Percentiles rank a stretch among this genome's conserved stretches.
phyloP scores from a whole-genome alignment of 2,797 vertebrate species.

The Rhyacichthys aspro region DNA sequence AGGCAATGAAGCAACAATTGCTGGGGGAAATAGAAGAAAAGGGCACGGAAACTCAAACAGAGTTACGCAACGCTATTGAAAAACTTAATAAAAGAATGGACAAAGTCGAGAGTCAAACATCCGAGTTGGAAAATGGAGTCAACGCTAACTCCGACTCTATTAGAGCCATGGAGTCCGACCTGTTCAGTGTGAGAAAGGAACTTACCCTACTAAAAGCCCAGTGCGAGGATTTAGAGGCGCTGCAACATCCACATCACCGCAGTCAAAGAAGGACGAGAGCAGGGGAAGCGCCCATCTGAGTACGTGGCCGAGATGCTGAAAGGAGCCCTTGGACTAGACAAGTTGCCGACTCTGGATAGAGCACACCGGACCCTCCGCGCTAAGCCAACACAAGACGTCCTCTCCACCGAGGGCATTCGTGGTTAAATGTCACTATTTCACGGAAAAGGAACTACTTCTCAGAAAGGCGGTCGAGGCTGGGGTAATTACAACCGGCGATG shows the following conservation, averaged over 20 bases:
- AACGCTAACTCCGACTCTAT: too few relatives aligned
- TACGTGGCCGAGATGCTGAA: background rate
- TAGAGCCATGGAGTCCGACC: background rate
- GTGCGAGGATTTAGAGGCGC: constrained; percentile 1
- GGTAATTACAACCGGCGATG: background rate
- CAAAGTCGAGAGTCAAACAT: too few relatives aligned
- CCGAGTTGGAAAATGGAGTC: too few relatives aligned
- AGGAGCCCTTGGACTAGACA: background rate
- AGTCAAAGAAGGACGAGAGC: background rate
- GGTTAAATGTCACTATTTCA: background rate
- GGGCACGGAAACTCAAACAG: too few relatives aligned
- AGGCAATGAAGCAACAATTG: too few relatives aligned
- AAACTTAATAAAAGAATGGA: too few relatives aligned
- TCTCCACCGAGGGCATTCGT: background rate
- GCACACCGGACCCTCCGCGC: background rate
- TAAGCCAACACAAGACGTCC: background rate
- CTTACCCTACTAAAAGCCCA: background rate
- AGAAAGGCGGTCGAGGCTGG: background rate
- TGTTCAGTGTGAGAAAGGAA: background rate
- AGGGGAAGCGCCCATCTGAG: background rate
- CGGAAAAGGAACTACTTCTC: background rate
- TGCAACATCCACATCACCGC: background rate
- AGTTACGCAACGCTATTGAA: too few relatives aligned
- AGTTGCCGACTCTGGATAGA: too few relatives aligned
- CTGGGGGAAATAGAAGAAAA: too few relatives aligned